Base-by-base conservation (phyloP, 2,113 vertebrate species). In the Parotia lawesii region DNA sequence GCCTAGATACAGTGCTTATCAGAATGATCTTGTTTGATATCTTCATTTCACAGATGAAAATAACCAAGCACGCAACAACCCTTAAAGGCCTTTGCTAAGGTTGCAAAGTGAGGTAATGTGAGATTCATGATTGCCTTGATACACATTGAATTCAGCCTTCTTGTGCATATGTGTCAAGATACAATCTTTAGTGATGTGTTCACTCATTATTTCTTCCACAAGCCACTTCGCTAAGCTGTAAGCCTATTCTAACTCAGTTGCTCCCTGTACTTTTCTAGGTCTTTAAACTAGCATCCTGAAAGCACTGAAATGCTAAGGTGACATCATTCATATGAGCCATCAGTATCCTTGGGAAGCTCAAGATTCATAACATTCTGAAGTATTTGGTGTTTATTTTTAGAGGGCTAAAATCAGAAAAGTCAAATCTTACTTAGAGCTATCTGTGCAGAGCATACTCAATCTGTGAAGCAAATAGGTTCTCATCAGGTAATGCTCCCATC, bases 21-120 rank as follows among this genome's bases (percentile, higher is more conserved):
- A 0, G 64, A 75, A 67, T 16, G 69, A 94, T 95, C 95, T 88
- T 77, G 75, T 86, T 74, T 84, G 90, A 95, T 93, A 73, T 74
- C 94, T 96, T 96, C 72, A 93, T 96, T 91, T 88, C 75, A 73
- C 85, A 90, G 82, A 76, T 73, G 71, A 85, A 85, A 93, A 88
- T 80, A 92, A 58, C 67, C 54, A 58, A 83, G 67, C 75, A 25
- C 0, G 1, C 45, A 88, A 58, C 78, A 73, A 27, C 51, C 38
- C 51, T 80, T 87, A 77, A 87, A 77, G 56, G 64, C 60, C 81
- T 76, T 67, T 77, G 38, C 75, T 91, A 81, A 85, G 57, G 79
- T 53, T 90, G 75, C 78, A 71, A 67, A 85, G 85, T 47, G 78
- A 87, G 87, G 91, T 74, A 90, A 86, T 86, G 82, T 51, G 81